Evolutionary conservation across 2,113 vertebrate species (phyloP), one percentile per base, ranked within the genome.

Genomic region (Clarias magur): DNA sequence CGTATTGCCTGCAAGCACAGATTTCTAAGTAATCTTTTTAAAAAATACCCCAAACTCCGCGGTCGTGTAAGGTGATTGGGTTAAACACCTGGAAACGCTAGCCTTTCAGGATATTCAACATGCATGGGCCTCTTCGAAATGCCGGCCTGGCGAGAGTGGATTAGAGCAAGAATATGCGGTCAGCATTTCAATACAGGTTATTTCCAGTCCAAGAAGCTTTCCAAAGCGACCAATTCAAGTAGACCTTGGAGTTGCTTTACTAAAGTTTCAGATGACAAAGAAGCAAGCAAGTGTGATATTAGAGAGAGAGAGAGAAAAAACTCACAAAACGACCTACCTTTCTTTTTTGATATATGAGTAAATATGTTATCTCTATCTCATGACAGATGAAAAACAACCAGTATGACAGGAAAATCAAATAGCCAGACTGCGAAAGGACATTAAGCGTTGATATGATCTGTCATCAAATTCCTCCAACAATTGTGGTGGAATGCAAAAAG

Each of bases 201-300:
- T 95, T 97, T 97, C 96, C 96, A 96, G 96, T 96, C 95, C 96
- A 96, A 93, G 84, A 96, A 95, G 93, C 95, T 95, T 96, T 95
- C 93, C 96, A 96, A 95, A 93, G 90, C 94, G 95, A 96, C 95
- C 94, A 93, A 95, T 95, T 96, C 95, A 96, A 96, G 94, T 95
- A 96, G 95, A 96, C 95, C 95, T 97, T 95, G 94, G 94, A 96
- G 96, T 97, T 95, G 95, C 94, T 96, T 95, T 94, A 94, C 90
- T 93, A 88, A 90, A 93, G 93, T 92, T 93, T 94, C 90, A 92
- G 93, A 92, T 93, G 94, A 95, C 95, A 95, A 92, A 92, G 92
- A 94, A 93, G 93, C 93, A 94, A 92, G 95, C 95, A 94, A 95
- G 95, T 96, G 94, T 95, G 94, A 95, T 95, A 92, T 90, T 91